A percentile compares a stretch with the other conserved stretches of the same genome.
Evolutionary conservation across 2,797 vertebrate genomes (phyloP).

Genomic region (Falco biarmicus): DNA sequence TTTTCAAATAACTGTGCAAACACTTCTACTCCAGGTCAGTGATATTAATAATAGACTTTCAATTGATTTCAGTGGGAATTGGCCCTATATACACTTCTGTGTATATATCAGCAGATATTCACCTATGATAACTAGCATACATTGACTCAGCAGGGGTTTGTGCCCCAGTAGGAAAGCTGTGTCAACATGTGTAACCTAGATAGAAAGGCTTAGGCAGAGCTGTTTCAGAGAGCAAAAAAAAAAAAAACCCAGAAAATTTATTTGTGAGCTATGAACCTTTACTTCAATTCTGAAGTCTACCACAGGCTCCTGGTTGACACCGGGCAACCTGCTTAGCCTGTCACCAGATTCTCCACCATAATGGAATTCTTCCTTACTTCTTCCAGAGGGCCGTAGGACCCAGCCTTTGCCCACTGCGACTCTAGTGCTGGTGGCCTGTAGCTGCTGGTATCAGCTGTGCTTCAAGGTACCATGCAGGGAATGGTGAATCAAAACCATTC

Average conservation of each 20-base stretch:
- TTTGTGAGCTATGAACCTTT: neutral
- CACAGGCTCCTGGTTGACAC: neutral
- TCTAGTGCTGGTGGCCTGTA: neutral
- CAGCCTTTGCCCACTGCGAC: neutral
- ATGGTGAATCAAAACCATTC: accelerated
- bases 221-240: neutral
- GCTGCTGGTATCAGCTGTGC: neutral
- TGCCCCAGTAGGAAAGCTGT: neutral
- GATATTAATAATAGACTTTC: neutral
- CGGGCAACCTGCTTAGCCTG: neutral
- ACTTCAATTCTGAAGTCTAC: neutral
- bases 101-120: neutral
- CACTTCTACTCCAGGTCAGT: neutral
- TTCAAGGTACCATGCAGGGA: neutral
- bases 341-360: neutral
- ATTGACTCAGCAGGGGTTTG: neutral
- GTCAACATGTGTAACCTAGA: neutral
- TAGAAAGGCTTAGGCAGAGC: neutral
- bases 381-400: neutral
- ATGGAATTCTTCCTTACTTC: neutral
- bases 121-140: neutral
- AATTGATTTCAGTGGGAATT: neutral
- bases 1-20: neutral
- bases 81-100: neutral
- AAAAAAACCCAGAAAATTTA: neutral